Evolutionary conservation across 2,113 vertebrate genomes (phyloP).

Genomic region (Esox niger): DNA sequence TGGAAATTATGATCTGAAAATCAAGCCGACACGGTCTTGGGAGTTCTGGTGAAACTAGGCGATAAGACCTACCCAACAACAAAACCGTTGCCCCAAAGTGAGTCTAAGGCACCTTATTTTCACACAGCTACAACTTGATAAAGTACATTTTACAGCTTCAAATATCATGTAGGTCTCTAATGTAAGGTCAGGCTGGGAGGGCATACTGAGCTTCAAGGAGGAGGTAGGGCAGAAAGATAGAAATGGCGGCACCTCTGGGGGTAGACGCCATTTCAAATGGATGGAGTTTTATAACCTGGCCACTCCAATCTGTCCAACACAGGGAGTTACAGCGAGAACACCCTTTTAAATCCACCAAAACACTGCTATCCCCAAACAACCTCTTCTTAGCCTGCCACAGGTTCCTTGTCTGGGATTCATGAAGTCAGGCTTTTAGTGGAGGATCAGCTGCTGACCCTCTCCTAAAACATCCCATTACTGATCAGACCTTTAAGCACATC

Average conservation of each 20-base stretch:
- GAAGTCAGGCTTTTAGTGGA: slow-evolving; percentile 5
- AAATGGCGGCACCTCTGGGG: slow-evolving; percentile 5
- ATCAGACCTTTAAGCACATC: neutral
- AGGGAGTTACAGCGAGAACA: neutral
- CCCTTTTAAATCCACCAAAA: slow-evolving; percentile 21
- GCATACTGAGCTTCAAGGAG: neutral
- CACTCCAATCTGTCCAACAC: slow-evolving; percentile 10
- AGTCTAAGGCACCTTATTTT: no score
- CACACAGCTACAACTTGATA: no score
- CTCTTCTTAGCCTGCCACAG: neutral
- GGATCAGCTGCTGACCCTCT: neutral
- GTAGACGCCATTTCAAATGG: slow-evolving; percentile 16
- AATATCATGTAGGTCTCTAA: neutral
- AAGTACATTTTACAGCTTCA: no score
- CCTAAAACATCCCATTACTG: neutral
- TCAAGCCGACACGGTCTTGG: slow-evolving; percentile 7
- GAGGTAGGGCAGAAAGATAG: no score
- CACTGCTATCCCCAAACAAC: slow-evolving; percentile 15
- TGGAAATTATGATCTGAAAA: neutral
- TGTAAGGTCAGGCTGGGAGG: neutral
- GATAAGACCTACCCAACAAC: no score
- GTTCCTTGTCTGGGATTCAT: slow-evolving; percentile 2
- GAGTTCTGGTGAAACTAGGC: no score
- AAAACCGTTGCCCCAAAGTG: no score
- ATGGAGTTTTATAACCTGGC: slow-evolving; percentile 17